Percentiles rank a stretch among this genome's conserved stretches.
Conservation (phyloP, 2,888 invertebrate genomes). For the Diadegma fenestrale region DNA sequence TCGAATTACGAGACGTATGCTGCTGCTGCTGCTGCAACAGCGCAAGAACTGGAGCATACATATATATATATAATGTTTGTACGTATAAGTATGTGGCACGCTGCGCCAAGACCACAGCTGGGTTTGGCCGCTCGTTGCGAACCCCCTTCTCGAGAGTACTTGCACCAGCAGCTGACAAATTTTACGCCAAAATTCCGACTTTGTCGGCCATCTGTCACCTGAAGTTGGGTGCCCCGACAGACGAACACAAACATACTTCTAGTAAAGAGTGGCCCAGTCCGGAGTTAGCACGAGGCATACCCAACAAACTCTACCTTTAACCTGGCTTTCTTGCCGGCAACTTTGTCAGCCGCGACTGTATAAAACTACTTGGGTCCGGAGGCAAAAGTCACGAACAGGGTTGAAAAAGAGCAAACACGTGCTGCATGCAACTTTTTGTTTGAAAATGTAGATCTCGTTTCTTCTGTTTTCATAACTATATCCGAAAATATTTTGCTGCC, state of each 20-base stretch:
- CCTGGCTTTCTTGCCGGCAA: slow-evolving; percentile 63
- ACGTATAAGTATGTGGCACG: slow-evolving; percentile 33
- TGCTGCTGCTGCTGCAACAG: slow-evolving; percentile 50
- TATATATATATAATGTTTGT: slow-evolving; percentile 9
- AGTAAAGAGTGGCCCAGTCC: slow-evolving; percentile 13
- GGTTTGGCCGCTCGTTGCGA: slow-evolving; percentile 56
- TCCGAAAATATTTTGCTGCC: neutral
- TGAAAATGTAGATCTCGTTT: neutral
- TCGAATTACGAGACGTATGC: slow-evolving; percentile 65
- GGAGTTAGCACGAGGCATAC: slow-evolving; percentile 42
- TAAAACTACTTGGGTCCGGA: slow-evolving; percentile 48
- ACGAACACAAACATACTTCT: slow-evolving; percentile 43
- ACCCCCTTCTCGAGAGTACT: slow-evolving; percentile 64
- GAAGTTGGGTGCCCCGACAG: slow-evolving; percentile 62
- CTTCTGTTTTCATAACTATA: neutral
- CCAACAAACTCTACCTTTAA: slow-evolving; percentile 44
- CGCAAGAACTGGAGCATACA: slow-evolving; percentile 24
- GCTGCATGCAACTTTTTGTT: neutral
- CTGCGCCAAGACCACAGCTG: slow-evolving; percentile 61
- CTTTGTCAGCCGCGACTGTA: slow-evolving; percentile 59
- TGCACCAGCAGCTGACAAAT: slow-evolving; percentile 72
- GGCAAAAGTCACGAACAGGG: slow-evolving; percentile 10
- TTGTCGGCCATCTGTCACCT: slow-evolving; percentile 74
- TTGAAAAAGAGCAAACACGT: neutral
- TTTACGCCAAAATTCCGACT: slow-evolving; percentile 72